A percentile compares a stretch with the other conserved stretches of the same genome.
Conservation (phyloP, 2,797 vertebrate genomes). For the Geotrypetes seraphini region DNA sequence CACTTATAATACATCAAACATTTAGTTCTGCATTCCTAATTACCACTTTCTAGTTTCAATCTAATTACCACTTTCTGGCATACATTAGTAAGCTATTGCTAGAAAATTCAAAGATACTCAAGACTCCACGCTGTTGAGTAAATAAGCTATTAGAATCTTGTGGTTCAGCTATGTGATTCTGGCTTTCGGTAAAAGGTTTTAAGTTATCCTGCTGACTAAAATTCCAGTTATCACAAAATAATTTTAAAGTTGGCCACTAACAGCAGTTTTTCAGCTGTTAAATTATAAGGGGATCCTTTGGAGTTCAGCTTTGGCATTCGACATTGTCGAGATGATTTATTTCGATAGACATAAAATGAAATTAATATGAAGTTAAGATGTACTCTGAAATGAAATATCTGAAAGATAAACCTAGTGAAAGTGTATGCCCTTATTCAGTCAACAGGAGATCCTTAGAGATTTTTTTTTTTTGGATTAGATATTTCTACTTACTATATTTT, state of each 20-base stretch:
- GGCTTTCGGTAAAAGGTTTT: constrained; percentile 1
- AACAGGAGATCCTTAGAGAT: not conserved
- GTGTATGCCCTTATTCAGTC: not conserved
- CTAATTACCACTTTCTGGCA: constrained; percentile 7
- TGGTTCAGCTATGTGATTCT: constrained; percentile 1
- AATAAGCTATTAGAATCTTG: constrained; percentile 11
- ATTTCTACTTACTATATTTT: no score
- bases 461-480: no score
- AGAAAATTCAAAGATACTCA: constrained; percentile 11
- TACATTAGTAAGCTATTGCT: constrained; percentile 7
- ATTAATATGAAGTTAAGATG: constrained; percentile 7
- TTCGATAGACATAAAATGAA: not conserved
- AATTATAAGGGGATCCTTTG: not conserved
- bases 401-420: constrained; percentile 2
- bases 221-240: constrained; percentile 8
- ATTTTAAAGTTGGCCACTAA: constrained; percentile 5
- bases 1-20: no score
- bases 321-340: not conserved
- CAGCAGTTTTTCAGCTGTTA: constrained; percentile 4
- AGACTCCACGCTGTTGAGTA: constrained; percentile 5
- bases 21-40: no score
- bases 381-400: not conserved
- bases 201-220: constrained; percentile 4
- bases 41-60: constrained; percentile 9
- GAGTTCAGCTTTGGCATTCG: not conserved